These are phyloP conservation scores for Drosophila sucinea DNA, from an alignment of 1,140 invertebrate species.

Conservation along the genomic window DNA sequence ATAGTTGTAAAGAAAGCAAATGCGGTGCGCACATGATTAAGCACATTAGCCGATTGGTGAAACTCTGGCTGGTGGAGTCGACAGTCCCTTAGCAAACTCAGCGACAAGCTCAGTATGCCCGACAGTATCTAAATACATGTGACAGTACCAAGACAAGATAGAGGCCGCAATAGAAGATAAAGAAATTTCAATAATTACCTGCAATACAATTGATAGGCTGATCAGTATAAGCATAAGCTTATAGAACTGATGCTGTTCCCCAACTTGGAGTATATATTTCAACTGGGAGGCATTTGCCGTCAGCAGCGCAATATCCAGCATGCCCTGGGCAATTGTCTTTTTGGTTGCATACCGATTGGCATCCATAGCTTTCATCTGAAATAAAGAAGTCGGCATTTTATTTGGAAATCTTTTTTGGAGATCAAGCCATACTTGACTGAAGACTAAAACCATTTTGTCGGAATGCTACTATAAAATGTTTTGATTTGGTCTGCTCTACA, in stretches of 20 bases:
- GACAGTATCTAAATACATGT: conserved; percentile 83
- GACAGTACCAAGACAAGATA: conserved; percentile 30
- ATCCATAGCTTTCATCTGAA: conserved; percentile 88
- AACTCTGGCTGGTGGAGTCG: conserved; percentile 88
- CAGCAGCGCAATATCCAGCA: conserved; percentile 91
- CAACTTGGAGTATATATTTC: conserved; percentile 93
- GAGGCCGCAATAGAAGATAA: conserved; percentile 17
- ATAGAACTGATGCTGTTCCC: conserved; percentile 92
- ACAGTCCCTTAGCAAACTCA: conserved; percentile 90
- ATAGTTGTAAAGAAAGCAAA: conserved; percentile 89
- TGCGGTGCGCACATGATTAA: conserved; percentile 89
- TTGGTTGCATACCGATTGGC: conserved; percentile 93
- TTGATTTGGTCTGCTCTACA: background rate
- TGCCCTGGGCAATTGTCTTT: conserved; percentile 93
- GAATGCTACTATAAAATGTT: background rate
- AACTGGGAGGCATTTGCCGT: conserved; percentile 94
- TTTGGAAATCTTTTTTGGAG: background rate
- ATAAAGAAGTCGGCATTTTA: conserved; percentile 19
- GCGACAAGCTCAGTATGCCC: conserved; percentile 88
- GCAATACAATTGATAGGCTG: conserved; percentile 92
- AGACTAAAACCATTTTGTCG: conserved; percentile 36
- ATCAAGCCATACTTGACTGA: conserved; percentile 24
- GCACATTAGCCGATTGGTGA: conserved; percentile 86
- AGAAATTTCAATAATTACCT: conserved; percentile 86
- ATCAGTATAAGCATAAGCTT: conserved; percentile 91